A percentile compares a stretch with the other conserved stretches of the same genome.
Conservation (phyloP, 2,888 invertebrate species). For the Chrysotoxum bicinctum region DNA sequence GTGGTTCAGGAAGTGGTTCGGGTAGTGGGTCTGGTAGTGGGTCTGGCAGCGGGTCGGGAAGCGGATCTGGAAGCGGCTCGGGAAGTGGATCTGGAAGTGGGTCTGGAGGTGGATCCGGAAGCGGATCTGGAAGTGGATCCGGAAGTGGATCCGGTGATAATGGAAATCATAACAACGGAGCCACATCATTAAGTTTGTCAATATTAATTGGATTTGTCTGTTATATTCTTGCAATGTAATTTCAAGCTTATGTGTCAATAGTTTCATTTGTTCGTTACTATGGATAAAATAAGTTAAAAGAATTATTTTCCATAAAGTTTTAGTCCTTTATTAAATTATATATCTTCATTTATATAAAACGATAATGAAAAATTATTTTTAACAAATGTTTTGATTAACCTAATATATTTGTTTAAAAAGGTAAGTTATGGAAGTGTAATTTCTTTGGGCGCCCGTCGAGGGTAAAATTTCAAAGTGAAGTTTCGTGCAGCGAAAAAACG, state of each 20-base stretch:
- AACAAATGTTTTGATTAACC: too few species aligned
- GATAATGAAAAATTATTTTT: too few species aligned
- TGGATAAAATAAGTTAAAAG: neutral
- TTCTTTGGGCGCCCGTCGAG: too few species aligned
- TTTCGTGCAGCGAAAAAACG: too few species aligned
- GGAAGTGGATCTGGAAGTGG: constrained; percentile 46
- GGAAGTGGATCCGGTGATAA: constrained; percentile 28
- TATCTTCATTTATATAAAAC: neutral
- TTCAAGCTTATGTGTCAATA: neutral
- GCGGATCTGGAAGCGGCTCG: constrained; percentile 19
- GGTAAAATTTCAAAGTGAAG: too few species aligned
- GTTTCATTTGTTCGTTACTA: neutral
- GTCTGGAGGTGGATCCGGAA: constrained; percentile 12
- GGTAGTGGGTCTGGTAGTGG: constrained; percentile 29
- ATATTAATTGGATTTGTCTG: constrained; percentile 3
- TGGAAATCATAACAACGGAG: neutral
- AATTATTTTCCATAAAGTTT: neutral
- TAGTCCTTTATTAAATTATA: neutral
- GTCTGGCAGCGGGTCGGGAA: constrained; percentile 30
- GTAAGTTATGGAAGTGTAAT: too few species aligned
- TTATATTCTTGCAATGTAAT: neutral
- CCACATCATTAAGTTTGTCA: constrained; percentile 3
- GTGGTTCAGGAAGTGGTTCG: constrained; percentile 46
- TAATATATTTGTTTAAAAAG: too few species aligned
- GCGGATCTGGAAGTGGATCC: constrained; percentile 38